These are phyloP conservation scores for Adela reaumurella DNA, from an alignment of 2,888 invertebrate genomes.

Conservation along the genomic window DNA sequence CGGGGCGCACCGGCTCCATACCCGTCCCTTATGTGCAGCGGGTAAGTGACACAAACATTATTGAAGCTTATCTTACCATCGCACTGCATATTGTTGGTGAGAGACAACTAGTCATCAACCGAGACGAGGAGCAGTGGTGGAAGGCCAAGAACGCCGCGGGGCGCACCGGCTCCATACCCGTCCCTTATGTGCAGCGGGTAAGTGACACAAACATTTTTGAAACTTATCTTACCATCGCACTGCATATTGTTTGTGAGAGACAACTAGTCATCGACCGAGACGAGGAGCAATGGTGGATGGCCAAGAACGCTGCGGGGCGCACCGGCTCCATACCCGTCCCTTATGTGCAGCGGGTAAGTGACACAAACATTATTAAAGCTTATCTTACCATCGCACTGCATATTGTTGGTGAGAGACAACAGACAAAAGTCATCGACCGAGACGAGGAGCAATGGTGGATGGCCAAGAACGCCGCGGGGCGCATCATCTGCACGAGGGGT, in stretches of 20 bases:
- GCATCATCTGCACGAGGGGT: slow-evolving; percentile 88
- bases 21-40: slow-evolving; percentile 94
- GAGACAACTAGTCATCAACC: slow-evolving; percentile 83
- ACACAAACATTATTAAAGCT: too few species aligned
- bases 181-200: slow-evolving; percentile 49
- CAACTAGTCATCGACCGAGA: slow-evolving; percentile 90
- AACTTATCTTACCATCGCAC: too few species aligned
- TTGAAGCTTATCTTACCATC: too few species aligned
- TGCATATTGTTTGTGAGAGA: slow-evolving; percentile 66
- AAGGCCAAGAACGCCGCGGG: slow-evolving; percentile 88
- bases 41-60: too few species aligned
- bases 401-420: slow-evolving; percentile 76
- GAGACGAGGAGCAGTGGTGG: slow-evolving; percentile 99
- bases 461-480: slow-evolving; percentile 82
- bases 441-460: slow-evolving; percentile 99
- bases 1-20: slow-evolving; percentile 87
- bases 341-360: too few species aligned
- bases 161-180: slow-evolving; percentile 89
- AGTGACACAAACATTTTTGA: too few species aligned
- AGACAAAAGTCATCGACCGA: slow-evolving; percentile 85
- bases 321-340: slow-evolving; percentile 95
- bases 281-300: slow-evolving; percentile 99
- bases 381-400: too few species aligned
- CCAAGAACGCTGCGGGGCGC: slow-evolving; percentile 80
- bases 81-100: slow-evolving; percentile 64